Percentiles rank a stretch among this genome's conserved stretches.
Conservation (phyloP, 2,888 invertebrate species). For the Ptychoptera albimana region DNA sequence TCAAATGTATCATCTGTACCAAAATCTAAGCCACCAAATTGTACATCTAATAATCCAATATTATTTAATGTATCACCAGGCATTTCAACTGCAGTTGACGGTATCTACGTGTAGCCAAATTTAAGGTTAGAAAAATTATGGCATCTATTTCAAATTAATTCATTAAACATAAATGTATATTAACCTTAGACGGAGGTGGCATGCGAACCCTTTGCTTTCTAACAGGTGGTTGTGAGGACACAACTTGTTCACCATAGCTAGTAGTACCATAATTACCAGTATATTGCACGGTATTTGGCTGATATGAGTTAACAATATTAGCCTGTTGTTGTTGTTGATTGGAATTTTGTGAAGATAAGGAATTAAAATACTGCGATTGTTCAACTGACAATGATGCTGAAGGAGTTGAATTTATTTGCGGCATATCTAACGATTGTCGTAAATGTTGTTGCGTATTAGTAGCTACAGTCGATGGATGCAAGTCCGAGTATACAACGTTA, state of each 20-base stretch:
- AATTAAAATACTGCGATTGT: slow-evolving; percentile 46
- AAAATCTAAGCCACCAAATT: slow-evolving; percentile 80
- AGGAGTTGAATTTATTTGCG: slow-evolving; percentile 40
- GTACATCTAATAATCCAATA: slow-evolving; percentile 72
- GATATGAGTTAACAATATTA: slow-evolving; percentile 10
- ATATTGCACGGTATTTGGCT: slow-evolving; percentile 22
- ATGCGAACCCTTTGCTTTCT: slow-evolving; percentile 49
- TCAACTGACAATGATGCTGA: slow-evolving; percentile 41
- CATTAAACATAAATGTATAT: not conserved
- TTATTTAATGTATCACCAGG: slow-evolving; percentile 68
- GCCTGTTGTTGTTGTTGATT: slow-evolving; percentile 6
- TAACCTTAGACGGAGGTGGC: slow-evolving; percentile 71
- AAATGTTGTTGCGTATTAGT: slow-evolving; percentile 23
- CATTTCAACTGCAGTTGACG: slow-evolving; percentile 90
- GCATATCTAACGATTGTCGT: slow-evolving; percentile 15
- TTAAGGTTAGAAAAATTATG: slow-evolving; percentile 1
- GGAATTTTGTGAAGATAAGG: slow-evolving; percentile 25
- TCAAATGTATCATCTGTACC: slow-evolving; percentile 34
- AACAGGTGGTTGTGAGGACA: slow-evolving; percentile 25
- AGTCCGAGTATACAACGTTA: slow-evolving; percentile 22
- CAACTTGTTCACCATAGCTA: slow-evolving; percentile 21
- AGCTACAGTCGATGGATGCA: slow-evolving; percentile 28
- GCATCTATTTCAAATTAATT: not conserved
- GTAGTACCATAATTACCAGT: slow-evolving; percentile 23
- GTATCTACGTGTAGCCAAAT: slow-evolving; percentile 47